phyloP scores from a whole-genome alignment of 2,113 vertebrate genomes.

The Xiphophorus couchianus region DNA sequence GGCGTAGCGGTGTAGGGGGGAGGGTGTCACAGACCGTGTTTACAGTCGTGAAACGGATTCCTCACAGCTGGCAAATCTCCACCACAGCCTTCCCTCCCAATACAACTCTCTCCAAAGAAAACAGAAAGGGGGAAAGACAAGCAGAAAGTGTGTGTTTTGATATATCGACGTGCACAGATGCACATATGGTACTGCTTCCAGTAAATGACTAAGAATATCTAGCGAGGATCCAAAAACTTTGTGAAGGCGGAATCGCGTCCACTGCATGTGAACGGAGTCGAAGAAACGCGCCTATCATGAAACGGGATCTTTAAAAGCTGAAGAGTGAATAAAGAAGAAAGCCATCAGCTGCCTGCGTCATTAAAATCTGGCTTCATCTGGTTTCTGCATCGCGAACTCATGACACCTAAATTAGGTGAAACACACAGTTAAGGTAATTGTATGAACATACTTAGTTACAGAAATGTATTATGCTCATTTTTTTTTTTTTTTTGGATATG shows the following conservation, averaged over 20 bases:
- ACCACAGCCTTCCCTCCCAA: constrained; percentile 12
- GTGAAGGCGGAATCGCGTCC: background rate
- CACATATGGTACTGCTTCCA: background rate
- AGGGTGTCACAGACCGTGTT: constrained; percentile 42
- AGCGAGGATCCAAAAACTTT: background rate
- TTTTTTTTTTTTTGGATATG: background rate
- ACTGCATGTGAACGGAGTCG: background rate
- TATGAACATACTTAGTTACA: background rate
- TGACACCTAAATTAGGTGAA: background rate
- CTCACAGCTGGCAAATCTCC: constrained; percentile 56
- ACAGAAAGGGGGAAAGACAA: constrained; percentile 13
- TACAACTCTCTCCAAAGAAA: background rate
- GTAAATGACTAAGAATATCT: background rate
- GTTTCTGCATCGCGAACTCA: background rate
- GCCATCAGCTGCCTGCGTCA: background rate
- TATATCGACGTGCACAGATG: background rate
- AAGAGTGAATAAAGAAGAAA: background rate
- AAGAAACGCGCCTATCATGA: background rate
- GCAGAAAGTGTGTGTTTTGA: constrained; percentile 48
- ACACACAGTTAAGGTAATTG: background rate
- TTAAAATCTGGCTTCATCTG: background rate
- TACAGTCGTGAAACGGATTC: constrained; percentile 74
- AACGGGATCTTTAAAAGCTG: background rate
- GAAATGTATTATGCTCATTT: background rate
- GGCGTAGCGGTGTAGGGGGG: background rate